Percentiles rank a stretch among this genome's conserved stretches.
Conservation (phyloP, 2,888 invertebrate species). For the Acanthosepion esculentum region DNA sequence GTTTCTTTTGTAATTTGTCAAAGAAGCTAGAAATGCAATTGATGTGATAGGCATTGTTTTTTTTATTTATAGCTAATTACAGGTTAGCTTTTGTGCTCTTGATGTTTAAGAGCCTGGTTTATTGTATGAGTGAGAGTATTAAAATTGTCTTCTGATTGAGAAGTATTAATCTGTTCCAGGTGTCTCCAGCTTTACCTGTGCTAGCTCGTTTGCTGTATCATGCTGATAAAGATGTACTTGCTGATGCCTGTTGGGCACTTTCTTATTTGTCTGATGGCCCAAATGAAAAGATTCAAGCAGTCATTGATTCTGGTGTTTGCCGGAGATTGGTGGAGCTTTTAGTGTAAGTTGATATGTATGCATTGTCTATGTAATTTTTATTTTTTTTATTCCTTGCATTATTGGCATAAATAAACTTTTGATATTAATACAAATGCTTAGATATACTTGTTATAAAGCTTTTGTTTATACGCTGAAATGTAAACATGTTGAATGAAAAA, state of each 20-base stretch:
- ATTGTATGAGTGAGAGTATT: background rate
- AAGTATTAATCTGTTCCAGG: constrained; percentile 58
- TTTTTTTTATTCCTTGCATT: background rate
- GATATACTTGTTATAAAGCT: no score
- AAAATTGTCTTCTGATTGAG: background rate
- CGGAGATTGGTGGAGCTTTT: constrained; percentile 83
- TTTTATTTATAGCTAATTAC: no score
- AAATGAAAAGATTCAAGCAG: constrained; percentile 97
- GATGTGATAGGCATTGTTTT: no score
- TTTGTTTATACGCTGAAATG: no score
- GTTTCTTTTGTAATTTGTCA: no score
- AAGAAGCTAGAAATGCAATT: no score
- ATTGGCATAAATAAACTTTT: no score
- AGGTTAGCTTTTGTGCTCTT: background rate
- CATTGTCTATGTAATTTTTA: background rate
- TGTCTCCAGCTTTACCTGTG: constrained; percentile 82
- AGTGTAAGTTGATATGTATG: constrained; percentile 76
- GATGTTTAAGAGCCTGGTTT: no score
- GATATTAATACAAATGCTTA: no score
- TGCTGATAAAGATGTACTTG: constrained; percentile 89
- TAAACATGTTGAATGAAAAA: no score
- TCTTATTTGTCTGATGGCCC: constrained; percentile 97
- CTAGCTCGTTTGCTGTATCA: constrained; percentile 90
- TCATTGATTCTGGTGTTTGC: constrained; percentile 95
- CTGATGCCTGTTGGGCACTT: constrained; percentile 97